Base-by-base conservation (phyloP, 1,140 invertebrate genomes). In the Apis dorsata region DNA sequence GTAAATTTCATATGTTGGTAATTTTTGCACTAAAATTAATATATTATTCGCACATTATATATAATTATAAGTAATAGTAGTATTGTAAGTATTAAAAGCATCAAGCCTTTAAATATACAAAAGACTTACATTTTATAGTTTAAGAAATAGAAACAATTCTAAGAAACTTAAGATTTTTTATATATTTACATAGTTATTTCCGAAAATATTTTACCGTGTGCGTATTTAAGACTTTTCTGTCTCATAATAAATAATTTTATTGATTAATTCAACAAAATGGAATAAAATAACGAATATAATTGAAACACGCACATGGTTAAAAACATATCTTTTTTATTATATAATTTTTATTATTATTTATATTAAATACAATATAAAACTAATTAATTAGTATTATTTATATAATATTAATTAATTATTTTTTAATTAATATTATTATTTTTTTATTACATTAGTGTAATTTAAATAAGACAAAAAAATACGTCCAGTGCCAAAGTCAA, bases 401-500 rank as follows among this genome's bases (percentile, higher is more conserved):
- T 44, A 44, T 44, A 44, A 44, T 44, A 44, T 44, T 44, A 44
- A 44, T 78, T 75, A 85, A 60, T 85, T 69, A 79, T 80, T 85
- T 80, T 51, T 68, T 59, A 66, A 68, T 79, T 34, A 11, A 75
- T 82, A 86, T 79, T 55, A 49, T 51, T 83, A 60, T 86, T 81
- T 87, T 44, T 81, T 81, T 74, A 34, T 21, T 68, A 57, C 53
- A 78, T 81, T 87, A 88, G 63, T 59, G 49, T 81, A 79, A 88
- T 34, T 79, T 34, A 59, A 79, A 49, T 76, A 69, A 74, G 57
- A 44, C 15, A 78, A 65, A 79, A 84, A 34, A 76, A 21, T 88
- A 88, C 87, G 81, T 89, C 84, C 89, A 90, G 90, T 91, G 90
- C 90, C 90, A 91, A 91, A 91, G 87, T 88, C 87, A 85, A 88